Base-by-base conservation (phyloP, 1,140 invertebrate species). In the Polypedilum vanderplanki region DNA sequence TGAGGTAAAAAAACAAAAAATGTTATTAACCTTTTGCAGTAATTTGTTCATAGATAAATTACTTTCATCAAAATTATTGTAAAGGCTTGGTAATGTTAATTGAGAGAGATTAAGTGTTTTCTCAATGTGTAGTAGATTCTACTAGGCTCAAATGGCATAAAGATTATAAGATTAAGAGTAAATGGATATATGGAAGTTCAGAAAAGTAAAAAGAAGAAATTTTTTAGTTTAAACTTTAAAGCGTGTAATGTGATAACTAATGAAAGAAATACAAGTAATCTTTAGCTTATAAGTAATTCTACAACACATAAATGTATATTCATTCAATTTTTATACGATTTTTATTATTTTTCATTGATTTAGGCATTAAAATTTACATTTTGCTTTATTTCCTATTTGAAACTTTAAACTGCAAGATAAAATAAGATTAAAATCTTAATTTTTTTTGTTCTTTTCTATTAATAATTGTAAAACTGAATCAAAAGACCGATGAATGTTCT, bases 151-250 rank as follows among this genome's bases (percentile, higher is more conserved):
- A 57, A 57, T 57, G 7, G 46, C 46, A 57, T 57, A 12, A 57
- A 57, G 46, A 57, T 57, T 12, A 57, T 57, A 57, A n/a, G 46
- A 57, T 73, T 73, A 73, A 33, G 18, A 73, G 24, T 73, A 73
- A 73, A 73, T 73, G 20, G 70, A 33, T 24, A 73, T 73, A 73
- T 73, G 70, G 22, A 73, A 7, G 24, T 73, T 74, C 15, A 15
- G 73, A 24, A 73, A 73, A 24, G 15, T 73, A 20, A 40, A 17
- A 20, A 10, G 17, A 73, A 73, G 22, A 46, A 18, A 9, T 41
- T 74, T 74, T 40, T 40, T 74, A 40, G 17, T 74, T 74, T 41
- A 70, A 70, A 40, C 7, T 74, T 74, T 41, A 70, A 70, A 70
- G 65, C 65, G 65, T 70, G 65, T 70, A 70, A 70, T 70, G 65